phyloP scores from a whole-genome alignment of 2,888 invertebrate species.

The Noctuana brunneofusca region DNA sequence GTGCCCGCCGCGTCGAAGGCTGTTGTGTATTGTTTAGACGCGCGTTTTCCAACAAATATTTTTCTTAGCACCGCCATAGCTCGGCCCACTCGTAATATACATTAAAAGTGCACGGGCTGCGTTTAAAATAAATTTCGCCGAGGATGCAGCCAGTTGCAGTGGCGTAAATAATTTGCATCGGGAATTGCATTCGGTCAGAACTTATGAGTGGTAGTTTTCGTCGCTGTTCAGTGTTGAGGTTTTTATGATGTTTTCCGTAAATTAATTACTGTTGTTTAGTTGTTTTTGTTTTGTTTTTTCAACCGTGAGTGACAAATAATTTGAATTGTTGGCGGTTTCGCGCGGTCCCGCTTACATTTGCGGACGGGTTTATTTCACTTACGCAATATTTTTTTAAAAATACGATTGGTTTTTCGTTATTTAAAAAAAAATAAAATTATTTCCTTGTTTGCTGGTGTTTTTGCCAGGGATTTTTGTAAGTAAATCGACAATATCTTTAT shows the following conservation, averaged over 20 bases:
- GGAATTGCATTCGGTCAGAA: constrained; percentile 64
- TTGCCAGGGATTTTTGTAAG: constrained; percentile 41
- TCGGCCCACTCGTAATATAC: constrained; percentile 2
- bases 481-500: constrained; percentile 32
- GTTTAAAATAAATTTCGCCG: constrained; percentile 5
- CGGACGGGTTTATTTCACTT: neutral
- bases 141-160: constrained; percentile 68
- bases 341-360: neutral
- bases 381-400: neutral
- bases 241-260: constrained; percentile 50
- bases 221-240: constrained; percentile 74
- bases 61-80: constrained; percentile 41
- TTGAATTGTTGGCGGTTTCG: constrained; percentile 25
- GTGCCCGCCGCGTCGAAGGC: constrained; percentile 77
- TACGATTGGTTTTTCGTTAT: neutral
- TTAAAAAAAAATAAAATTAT: neutral
- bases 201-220: constrained; percentile 74
- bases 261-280: constrained; percentile 51
- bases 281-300: constrained; percentile 48
- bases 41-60: constrained; percentile 69
- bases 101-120: neutral
- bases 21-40: constrained; percentile 81
- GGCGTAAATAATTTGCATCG: constrained; percentile 78
- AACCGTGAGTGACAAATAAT: constrained; percentile 54
- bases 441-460: neutral